Evolutionary conservation across 1,140 invertebrate genomes (phyloP).

Genomic region (Luehdorfia chinensis): DNA sequence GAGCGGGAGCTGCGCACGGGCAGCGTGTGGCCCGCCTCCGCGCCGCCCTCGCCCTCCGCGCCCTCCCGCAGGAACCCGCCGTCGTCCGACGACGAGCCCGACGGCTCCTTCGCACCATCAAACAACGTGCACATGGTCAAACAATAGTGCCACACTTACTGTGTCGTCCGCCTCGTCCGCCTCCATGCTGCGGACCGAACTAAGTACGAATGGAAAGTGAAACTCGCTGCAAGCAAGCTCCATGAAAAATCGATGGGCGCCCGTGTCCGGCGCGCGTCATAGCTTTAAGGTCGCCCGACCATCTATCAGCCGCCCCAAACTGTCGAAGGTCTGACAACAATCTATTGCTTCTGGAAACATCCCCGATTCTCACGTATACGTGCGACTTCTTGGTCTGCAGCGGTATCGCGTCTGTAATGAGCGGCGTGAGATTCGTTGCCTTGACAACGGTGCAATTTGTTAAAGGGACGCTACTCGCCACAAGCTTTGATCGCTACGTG

Average conservation of each 20-base stretch:
- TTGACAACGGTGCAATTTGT: slow-evolving; percentile 44
- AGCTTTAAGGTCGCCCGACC: slow-evolving; percentile 9
- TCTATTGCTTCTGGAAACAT: no score
- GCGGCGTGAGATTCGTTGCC: slow-evolving; percentile 47
- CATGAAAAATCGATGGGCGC: slow-evolving; percentile 68
- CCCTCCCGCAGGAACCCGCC: slow-evolving; percentile 63
- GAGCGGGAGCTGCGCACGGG: slow-evolving; percentile 71
- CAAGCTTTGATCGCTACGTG: slow-evolving; percentile 46
- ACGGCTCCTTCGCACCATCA: slow-evolving; percentile 62
- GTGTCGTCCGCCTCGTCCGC: slow-evolving; percentile 2
- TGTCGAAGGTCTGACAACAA: no score
- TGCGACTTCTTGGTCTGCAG: slow-evolving; percentile 4
- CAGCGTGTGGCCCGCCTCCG: slow-evolving; percentile 67
- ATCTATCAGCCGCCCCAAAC: slow-evolving; percentile 16
- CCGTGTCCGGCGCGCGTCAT: slow-evolving; percentile 51
- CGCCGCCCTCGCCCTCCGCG: slow-evolving; percentile 47
- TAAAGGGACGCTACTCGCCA: slow-evolving; percentile 29
- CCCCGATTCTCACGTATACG: slow-evolving; percentile 23
- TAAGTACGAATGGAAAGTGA: slow-evolving; percentile 50
- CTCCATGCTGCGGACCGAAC: no score
- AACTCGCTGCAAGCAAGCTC: slow-evolving; percentile 40
- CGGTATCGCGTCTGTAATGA: slow-evolving; percentile 19
- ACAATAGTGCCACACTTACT: slow-evolving; percentile 20
- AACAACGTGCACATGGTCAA: slow-evolving; percentile 7
- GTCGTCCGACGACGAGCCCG: slow-evolving; percentile 71